Evolutionary conservation across 2,888 invertebrate species (phyloP).

Genomic region (Laspeyria flexula): DNA sequence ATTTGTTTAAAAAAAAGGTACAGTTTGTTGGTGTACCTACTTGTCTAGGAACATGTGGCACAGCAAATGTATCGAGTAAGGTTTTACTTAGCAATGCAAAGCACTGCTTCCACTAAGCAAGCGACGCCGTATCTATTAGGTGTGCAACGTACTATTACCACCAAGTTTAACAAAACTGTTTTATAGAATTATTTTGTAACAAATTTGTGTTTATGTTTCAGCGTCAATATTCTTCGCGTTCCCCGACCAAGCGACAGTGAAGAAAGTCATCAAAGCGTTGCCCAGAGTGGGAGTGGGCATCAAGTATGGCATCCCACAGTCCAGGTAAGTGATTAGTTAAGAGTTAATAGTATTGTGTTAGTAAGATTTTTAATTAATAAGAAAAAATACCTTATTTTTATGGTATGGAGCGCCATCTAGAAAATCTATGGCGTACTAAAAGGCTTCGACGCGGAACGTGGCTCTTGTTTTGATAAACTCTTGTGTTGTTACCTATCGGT

Average conservation of each 20-base stretch:
- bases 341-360: no score
- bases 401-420: conserved; percentile 50
- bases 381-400: not conserved
- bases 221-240: conserved; percentile 99
- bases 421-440: conserved; percentile 29
- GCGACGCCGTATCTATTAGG: not conserved
- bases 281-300: conserved; percentile 99
- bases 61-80: not conserved
- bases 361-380: not conserved
- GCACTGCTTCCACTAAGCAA: not conserved
- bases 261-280: conserved; percentile 98
- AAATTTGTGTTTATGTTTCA: conserved; percentile 77
- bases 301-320: conserved; percentile 99
- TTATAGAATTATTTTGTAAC: no score
- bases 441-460: conserved; percentile 31
- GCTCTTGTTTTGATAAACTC: not conserved
- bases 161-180: not conserved
- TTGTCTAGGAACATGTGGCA: not conserved
- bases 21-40: no score
- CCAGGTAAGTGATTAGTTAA: conserved; percentile 88
- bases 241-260: conserved; percentile 98
- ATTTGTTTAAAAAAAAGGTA: no score
- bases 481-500: conserved; percentile 1
- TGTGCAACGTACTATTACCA: no score
- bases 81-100: not conserved